Evolutionary conservation across 2,113 vertebrate species (phyloP).

Genomic region (Tachysurus fulvidraco): DNA sequence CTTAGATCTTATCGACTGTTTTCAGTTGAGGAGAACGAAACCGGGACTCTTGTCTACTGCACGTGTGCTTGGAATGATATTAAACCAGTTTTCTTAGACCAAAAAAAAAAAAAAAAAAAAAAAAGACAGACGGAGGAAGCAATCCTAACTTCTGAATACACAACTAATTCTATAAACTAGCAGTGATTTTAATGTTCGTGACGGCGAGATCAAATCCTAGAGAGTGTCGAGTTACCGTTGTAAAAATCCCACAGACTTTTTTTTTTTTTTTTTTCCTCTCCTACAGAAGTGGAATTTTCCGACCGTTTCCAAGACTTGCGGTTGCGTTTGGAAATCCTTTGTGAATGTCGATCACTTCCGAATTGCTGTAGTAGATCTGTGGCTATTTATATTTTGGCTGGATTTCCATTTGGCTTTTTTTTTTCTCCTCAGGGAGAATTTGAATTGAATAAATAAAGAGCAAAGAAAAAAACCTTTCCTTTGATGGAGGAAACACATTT

Average conservation of each 20-base stretch:
- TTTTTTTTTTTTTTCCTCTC: not conserved
- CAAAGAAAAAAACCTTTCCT: not conserved
- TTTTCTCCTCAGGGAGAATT: slow-evolving; percentile 6
- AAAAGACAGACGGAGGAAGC: slow-evolving; percentile 17
- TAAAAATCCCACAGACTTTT: not conserved
- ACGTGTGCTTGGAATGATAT: slow-evolving; percentile 40
- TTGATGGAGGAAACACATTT: not conserved
- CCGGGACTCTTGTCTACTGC: slow-evolving; percentile 28
- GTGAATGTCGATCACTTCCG: not conserved
- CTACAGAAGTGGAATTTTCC: not conserved
- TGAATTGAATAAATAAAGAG: slow-evolving; percentile 29
- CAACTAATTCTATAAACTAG: not conserved
- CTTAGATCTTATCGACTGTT: not conserved
- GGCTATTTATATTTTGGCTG: not conserved
- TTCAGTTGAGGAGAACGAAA: not conserved
- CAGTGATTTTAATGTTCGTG: not conserved
- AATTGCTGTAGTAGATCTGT: not conserved
- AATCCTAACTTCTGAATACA: not conserved
- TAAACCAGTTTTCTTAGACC: slow-evolving; percentile 34
- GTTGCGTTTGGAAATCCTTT: not conserved
- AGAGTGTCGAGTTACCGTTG: not conserved
- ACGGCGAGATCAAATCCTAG: not conserved
- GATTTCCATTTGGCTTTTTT: not conserved
- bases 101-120: slow-evolving; percentile 15
- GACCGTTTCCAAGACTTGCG: not conserved